These are phyloP conservation scores for Jacana jacana DNA, from an alignment of 2,113 vertebrate genomes.

Conservation along the genomic window DNA sequence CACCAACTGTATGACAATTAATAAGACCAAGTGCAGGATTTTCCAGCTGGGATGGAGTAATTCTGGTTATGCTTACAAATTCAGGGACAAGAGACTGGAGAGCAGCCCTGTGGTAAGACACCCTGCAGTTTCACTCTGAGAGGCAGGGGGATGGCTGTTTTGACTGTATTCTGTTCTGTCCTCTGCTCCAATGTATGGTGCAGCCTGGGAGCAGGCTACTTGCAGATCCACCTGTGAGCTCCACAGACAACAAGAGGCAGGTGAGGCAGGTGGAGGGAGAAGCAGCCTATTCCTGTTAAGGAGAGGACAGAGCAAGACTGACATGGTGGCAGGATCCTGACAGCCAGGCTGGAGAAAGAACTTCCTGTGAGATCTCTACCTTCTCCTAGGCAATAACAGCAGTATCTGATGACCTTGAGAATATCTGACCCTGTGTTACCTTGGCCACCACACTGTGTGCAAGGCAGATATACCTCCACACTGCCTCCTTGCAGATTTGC, in stretches of 20 bases:
- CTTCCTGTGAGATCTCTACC: background rate
- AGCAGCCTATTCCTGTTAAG: background rate
- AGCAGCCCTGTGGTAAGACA: accelerated
- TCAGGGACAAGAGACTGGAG: background rate
- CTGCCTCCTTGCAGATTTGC: background rate
- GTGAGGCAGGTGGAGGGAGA: background rate
- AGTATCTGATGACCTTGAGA: background rate
- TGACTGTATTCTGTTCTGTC: background rate
- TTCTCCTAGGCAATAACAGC: background rate
- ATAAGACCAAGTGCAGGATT: background rate
- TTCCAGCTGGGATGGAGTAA: too few species aligned
- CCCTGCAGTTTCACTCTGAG: background rate
- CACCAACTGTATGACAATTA: background rate
- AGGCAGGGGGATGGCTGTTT: background rate
- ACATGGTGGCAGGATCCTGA: background rate
- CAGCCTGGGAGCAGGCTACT: background rate
- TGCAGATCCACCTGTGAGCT: background rate
- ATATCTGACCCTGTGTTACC: background rate
- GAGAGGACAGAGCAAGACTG: background rate
- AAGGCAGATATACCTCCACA: background rate
- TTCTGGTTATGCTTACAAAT: background rate
- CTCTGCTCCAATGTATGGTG: background rate
- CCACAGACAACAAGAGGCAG: background rate
- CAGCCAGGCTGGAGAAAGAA: background rate
- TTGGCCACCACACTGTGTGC: accelerated